Base-by-base conservation (phyloP, 2,888 invertebrate genomes). In the Buathra laborator region DNA sequence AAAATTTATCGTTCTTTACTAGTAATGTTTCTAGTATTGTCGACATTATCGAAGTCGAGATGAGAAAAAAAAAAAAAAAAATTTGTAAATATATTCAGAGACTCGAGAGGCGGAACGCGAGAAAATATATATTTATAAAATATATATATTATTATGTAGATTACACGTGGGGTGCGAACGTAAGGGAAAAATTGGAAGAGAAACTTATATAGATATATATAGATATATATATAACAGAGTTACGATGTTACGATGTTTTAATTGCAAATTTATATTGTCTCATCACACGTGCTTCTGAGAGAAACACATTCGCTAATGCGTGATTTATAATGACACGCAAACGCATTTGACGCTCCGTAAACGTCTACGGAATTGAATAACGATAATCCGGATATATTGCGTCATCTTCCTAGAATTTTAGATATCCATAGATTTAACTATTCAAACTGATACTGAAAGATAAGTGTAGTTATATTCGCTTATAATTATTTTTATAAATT, bases 201-300 rank as follows among this genome's bases (percentile, higher is more conserved):
- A 86, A 71, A 86, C 74, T 85, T 53, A 82, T 82, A 82, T 75
- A 78, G 75, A 86, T 74, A 59, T 64, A 83, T 76, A 76, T 83
- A 75, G 64, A 83, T 76, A 76, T 83, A 75, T 77, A 76, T 79
- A 81, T 83, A 85, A 76, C 16, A 53, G 74, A 87, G 83, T 80
- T 88, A 86, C 86, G 88, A 84, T 56, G 81, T 81, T 83, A 71
- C 62, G 68, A 76, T 62, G 37, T 75, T 66, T 81, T 64, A 64
- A 83, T 82, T 87, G 74, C 64, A 83, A 84, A 87, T 81, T 84
- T 66, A 77, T 62, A 75, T 78, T 81, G 64, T 81, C 62, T 67
- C 43, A 51, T 67, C 59, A 56, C 67, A 83, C 77, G 56, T 82
- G 68, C 83, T 78, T 46, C 62, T 32, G 43, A 46, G 48, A 85